Percentiles rank a stretch among this genome's conserved stretches.
phyloP scores from a whole-genome alignment of 1,140 invertebrate species.

The Drosophila funebris region DNA sequence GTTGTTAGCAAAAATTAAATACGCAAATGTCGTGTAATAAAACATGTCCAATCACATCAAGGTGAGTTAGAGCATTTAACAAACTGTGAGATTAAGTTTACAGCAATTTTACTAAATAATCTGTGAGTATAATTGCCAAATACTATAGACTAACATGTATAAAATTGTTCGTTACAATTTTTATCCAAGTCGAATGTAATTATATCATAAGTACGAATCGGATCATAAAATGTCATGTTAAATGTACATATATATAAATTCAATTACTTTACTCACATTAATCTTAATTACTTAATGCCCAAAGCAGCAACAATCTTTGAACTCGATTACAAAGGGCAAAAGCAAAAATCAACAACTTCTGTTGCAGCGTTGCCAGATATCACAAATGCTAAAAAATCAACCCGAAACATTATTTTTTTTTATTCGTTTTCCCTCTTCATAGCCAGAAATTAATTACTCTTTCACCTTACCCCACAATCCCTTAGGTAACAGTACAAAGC shows the following conservation, averaged over 20 bases:
- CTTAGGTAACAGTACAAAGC: neutral
- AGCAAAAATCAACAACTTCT: neutral
- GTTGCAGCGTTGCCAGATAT: slow-evolving; percentile 65
- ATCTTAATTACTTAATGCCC: slow-evolving; percentile 43
- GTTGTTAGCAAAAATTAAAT: slow-evolving; percentile 5
- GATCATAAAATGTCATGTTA: neutral
- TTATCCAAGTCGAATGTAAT: neutral
- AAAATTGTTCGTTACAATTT: neutral
- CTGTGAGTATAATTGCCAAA: neutral
- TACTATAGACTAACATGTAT: no score
- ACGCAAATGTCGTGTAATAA: slow-evolving; percentile 10
- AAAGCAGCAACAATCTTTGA: slow-evolving; percentile 12
- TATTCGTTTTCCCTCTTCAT: slow-evolving; percentile 34
- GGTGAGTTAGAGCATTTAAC: slow-evolving; percentile 15
- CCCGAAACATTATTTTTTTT: slow-evolving; percentile 30
- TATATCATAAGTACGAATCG: neutral
- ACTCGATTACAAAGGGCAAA: neutral
- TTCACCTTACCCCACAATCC: slow-evolving; percentile 19
- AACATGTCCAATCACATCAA: slow-evolving; percentile 20
- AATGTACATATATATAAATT: neutral
- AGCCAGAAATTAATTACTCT: slow-evolving; percentile 70
- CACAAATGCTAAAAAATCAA: slow-evolving; percentile 36
- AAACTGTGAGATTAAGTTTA: slow-evolving; percentile 3
- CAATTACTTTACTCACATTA: slow-evolving; percentile 26
- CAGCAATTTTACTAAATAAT: neutral